These are phyloP conservation scores for Bradynema listronoti DNA, from an alignment of 1,140 invertebrate species.

Conservation along the genomic window DNA sequence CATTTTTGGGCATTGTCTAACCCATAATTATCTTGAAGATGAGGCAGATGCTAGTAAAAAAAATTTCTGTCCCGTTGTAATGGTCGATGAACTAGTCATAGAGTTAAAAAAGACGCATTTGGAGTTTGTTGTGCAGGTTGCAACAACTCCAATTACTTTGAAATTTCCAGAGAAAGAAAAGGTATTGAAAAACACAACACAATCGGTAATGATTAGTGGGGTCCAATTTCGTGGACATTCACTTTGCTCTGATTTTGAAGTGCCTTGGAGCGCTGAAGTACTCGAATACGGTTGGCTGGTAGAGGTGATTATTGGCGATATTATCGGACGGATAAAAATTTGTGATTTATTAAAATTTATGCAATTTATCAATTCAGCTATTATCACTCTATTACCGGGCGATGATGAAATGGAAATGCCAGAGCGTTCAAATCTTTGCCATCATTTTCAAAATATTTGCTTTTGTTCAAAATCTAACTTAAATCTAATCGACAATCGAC, in stretches of 20 bases:
- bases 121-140: slow-evolving; percentile 61
- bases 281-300: slow-evolving; percentile 87
- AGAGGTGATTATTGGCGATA: slow-evolving; percentile 64
- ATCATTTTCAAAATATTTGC: slow-evolving; percentile 73
- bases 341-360: slow-evolving; percentile 7
- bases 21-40: slow-evolving; percentile 14
- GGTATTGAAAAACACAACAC: too few species aligned
- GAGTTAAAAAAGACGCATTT: slow-evolving; percentile 61
- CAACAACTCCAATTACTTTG: neutral
- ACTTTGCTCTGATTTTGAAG: slow-evolving; percentile 86
- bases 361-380: slow-evolving; percentile 8
- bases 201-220: slow-evolving; percentile 12
- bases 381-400: slow-evolving; percentile 64
- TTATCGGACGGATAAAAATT: slow-evolving; percentile 61
- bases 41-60: slow-evolving; percentile 15
- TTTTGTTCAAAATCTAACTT: slow-evolving; percentile 70
- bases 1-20: slow-evolving; percentile 59
- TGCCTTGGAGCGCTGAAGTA: slow-evolving; percentile 82
- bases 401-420: slow-evolving; percentile 80
- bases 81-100: slow-evolving; percentile 60
- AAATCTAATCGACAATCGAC: slow-evolving; percentile 64
- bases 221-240: slow-evolving; percentile 78
- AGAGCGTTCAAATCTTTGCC: slow-evolving; percentile 71
- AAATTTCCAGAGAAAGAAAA: too few species aligned
- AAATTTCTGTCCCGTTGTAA: slow-evolving; percentile 59